These are phyloP conservation scores for Arizona elegans DNA, from an alignment of 2,113 vertebrate species.

Conservation along the genomic window DNA sequence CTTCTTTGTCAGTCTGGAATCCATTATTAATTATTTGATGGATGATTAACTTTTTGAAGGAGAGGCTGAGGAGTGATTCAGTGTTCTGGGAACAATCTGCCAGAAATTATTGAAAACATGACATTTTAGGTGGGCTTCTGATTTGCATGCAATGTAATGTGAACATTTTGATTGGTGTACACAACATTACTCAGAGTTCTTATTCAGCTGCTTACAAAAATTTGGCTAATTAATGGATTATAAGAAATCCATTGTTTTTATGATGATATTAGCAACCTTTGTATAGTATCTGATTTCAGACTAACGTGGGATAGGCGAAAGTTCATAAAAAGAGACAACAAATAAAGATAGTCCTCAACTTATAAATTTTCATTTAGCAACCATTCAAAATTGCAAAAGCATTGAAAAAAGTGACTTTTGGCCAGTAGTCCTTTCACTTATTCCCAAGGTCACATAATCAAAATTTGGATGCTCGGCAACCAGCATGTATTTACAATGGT, in stretches of 20 bases:
- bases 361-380: not conserved
- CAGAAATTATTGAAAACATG: conserved; percentile 42
- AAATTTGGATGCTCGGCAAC: not conserved
- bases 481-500: not conserved
- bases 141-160: conserved; percentile 43
- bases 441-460: not conserved
- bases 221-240: not conserved
- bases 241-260: not conserved
- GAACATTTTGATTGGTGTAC: conserved; percentile 45
- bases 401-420: not conserved
- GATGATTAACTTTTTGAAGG: conserved; percentile 27
- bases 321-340: not conserved
- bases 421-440: not conserved
- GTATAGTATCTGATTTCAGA: not conserved
- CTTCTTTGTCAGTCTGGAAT: conserved; percentile 1
- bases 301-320: not conserved
- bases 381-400: not conserved
- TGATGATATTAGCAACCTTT: not conserved
- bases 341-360: not conserved
- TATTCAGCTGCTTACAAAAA: conserved; percentile 35
- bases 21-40: conserved; percentile 26
- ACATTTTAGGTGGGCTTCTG: conserved; percentile 24
- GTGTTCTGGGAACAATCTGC: not conserved
- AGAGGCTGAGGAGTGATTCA: conserved; percentile 28
- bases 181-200: conserved; percentile 6